phyloP scores from a whole-genome alignment of 2,888 invertebrate genomes.

The Eilema griseolum region DNA sequence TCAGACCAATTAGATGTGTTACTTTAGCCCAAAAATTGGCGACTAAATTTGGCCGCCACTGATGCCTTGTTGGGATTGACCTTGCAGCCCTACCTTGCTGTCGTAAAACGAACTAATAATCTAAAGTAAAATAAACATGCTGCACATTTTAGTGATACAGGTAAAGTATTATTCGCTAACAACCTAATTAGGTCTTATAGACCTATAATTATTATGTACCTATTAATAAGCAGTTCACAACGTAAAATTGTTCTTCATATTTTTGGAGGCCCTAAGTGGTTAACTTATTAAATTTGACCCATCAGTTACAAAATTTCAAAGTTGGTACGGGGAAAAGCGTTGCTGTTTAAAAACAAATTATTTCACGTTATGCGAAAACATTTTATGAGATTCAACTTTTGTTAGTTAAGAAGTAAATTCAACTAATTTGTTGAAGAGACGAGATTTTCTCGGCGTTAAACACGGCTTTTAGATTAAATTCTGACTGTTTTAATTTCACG shows the following conservation, averaged over 20 bases:
- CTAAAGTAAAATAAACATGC: no score
- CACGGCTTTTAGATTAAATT: slow-evolving; percentile 66
- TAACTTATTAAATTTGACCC: slow-evolving; percentile 16
- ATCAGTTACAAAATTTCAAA: slow-evolving; percentile 13
- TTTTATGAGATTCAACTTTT: slow-evolving; percentile 53
- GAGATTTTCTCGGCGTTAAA: slow-evolving; percentile 60
- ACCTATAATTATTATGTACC: not conserved
- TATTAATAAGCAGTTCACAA: not conserved
- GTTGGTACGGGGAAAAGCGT: slow-evolving; percentile 25
- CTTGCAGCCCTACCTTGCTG: no score
- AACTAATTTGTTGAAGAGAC: slow-evolving; percentile 63
- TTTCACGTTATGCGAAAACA: slow-evolving; percentile 36
- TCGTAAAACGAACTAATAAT: no score
- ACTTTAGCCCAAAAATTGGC: no score
- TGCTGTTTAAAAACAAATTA: slow-evolving; percentile 32
- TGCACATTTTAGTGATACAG: not conserved
- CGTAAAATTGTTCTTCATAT: not conserved
- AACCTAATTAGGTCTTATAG: no score
- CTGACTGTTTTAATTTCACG: slow-evolving; percentile 71
- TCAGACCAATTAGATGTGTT: no score
- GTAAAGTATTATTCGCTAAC: not conserved
- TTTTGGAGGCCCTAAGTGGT: not conserved
- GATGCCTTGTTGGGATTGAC: no score
- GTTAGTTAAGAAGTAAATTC: slow-evolving; percentile 61
- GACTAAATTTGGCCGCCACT: no score